Percentiles rank a stretch among this genome's conserved stretches.
Evolutionary conservation across 1,140 invertebrate genomes (phyloP).

Genomic region (Palaemon carinicauda): DNA sequence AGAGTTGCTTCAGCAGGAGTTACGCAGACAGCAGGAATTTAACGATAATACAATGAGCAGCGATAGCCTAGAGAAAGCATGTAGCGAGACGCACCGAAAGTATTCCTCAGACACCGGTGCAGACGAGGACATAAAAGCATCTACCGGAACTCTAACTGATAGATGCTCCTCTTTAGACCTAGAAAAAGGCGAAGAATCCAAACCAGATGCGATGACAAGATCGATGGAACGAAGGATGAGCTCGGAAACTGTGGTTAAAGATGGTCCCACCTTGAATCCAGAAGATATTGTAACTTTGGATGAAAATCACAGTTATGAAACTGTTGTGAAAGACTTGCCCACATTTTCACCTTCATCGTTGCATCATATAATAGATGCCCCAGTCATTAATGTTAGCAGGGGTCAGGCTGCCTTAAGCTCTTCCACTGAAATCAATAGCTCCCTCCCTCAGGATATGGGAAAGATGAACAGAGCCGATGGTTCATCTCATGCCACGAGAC

Average conservation of each 20-base stretch:
- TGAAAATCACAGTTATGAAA: conserved; percentile 19
- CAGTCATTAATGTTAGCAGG: too few relatives aligned
- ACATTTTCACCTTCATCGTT: conserved; percentile 19
- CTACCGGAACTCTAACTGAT: too few relatives aligned
- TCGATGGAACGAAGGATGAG: conserved; percentile 11
- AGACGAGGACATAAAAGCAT: too few relatives aligned
- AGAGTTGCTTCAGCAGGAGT: neutral
- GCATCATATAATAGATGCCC: too few relatives aligned
- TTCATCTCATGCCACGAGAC: neutral
- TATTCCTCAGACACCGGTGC: too few relatives aligned
- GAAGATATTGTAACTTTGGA: neutral
- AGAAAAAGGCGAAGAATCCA: too few relatives aligned
- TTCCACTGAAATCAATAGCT: too few relatives aligned
- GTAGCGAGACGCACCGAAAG: neutral
- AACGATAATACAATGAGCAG: neutral
- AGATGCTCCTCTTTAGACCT: too few relatives aligned
- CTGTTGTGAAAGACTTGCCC: conserved; percentile 25
- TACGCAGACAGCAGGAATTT: conserved; percentile 7
- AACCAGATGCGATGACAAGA: too few relatives aligned
- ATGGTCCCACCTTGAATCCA: conserved; percentile 29
- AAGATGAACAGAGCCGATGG: too few relatives aligned
- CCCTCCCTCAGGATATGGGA: too few relatives aligned
- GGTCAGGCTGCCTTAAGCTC: too few relatives aligned
- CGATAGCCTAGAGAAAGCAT: conserved; percentile 34
- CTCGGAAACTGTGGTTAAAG: conserved; percentile 35